A percentile compares a stretch with the other conserved stretches of the same genome.
These are phyloP conservation scores for Cerceris rybyensis DNA, from an alignment of 2,888 invertebrate genomes.

Conservation along the genomic window DNA sequence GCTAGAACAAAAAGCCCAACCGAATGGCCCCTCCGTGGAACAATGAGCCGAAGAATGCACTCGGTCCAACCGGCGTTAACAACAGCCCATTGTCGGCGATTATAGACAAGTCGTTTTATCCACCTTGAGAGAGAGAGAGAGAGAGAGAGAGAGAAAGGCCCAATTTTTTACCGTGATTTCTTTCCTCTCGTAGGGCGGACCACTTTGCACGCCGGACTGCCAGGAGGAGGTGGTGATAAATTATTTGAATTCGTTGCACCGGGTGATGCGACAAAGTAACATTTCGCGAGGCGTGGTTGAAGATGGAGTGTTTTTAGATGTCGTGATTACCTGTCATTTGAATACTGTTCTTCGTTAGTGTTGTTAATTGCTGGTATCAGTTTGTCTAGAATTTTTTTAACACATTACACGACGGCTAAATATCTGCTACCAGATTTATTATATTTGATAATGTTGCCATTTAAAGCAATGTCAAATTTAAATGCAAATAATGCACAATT, in stretches of 20 bases:
- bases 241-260: constrained; percentile 2
- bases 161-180: constrained; percentile 11
- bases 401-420: too few species aligned
- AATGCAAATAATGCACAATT: too few species aligned
- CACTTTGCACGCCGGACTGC: neutral
- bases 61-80: constrained; percentile 57
- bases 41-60: constrained; percentile 64
- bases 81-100: constrained; percentile 75
- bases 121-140: constrained; percentile 41
- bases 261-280: constrained; percentile 52
- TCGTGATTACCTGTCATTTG: too few species aligned
- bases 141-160: constrained; percentile 21
- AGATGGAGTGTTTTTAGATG: neutral
- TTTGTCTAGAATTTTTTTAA: too few species aligned
- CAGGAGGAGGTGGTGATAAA: neutral
- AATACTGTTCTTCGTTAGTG: too few species aligned
- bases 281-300: constrained; percentile 20
- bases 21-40: constrained; percentile 47
- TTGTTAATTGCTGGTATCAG: too few species aligned
- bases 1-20: constrained; percentile 16
- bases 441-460: too few species aligned
- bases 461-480: too few species aligned
- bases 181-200: constrained; percentile 2
- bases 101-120: constrained; percentile 74
- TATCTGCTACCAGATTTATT: too few species aligned